Conservation (phyloP, 37 sponge, comb jelly and placozoan species). For the Amphimedon queenslandica region DNA sequence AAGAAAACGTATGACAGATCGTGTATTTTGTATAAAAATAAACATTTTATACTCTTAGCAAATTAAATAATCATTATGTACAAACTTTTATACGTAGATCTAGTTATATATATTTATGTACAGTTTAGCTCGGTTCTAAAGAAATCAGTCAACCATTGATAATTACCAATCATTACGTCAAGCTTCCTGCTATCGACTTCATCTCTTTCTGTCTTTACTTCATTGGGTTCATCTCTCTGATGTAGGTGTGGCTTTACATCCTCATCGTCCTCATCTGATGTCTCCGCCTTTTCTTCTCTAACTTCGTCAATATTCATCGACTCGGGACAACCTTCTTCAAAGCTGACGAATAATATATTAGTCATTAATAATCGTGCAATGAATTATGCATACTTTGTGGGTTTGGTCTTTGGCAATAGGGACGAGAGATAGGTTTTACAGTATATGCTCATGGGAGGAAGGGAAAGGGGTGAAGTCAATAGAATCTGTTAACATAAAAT, state of each 20-base stretch:
- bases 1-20: no score
- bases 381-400: background rate
- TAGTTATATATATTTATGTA: no score
- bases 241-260: background rate
- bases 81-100: no score
- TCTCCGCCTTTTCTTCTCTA: background rate
- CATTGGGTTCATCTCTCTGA: background rate
- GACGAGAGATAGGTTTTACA: slow-evolving; percentile 24
- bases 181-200: background rate
- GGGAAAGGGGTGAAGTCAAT: slow-evolving; percentile 49
- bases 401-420: slow-evolving; percentile 24
- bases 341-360: background rate
- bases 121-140: background rate
- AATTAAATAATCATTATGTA: no score
- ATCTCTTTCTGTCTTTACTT: background rate
- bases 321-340: slow-evolving; percentile 1
- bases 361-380: no score
- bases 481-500: background rate
- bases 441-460: slow-evolving; percentile 51
- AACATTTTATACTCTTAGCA: no score
- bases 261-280: slow-evolving; percentile 2
- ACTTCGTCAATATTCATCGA: background rate
- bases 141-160: slow-evolving; percentile 2
- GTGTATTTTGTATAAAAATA: no score
- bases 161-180: background rate